Conservation (phyloP, 2,113 vertebrate genomes). For the Leptobrachium ailaonicum region DNA sequence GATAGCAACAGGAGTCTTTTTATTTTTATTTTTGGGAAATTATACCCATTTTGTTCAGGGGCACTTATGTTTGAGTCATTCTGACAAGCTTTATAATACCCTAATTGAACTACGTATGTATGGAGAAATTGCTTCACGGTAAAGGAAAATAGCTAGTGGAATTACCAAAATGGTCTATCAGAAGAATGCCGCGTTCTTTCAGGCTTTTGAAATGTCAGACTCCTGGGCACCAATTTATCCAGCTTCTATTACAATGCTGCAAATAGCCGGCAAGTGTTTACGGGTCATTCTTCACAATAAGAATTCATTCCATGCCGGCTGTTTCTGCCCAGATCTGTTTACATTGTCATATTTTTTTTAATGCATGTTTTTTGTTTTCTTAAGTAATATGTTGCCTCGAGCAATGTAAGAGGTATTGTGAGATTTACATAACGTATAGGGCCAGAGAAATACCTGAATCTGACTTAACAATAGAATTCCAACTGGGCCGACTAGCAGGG, state of each 20-base stretch:
- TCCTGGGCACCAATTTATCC: slow-evolving; percentile 72
- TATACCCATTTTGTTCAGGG: slow-evolving; percentile 63
- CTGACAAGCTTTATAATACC: slow-evolving; percentile 66
- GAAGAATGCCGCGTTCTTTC: slow-evolving; percentile 59
- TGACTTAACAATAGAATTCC: neutral
- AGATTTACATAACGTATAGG: neutral
- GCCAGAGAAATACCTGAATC: neutral
- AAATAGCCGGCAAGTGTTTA: slow-evolving; percentile 71
- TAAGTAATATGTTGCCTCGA: slow-evolving; percentile 58
- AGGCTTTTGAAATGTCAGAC: slow-evolving; percentile 69
- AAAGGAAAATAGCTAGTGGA: slow-evolving; percentile 63
- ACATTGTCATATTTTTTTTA: slow-evolving; percentile 62
- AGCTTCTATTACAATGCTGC: slow-evolving; percentile 68
- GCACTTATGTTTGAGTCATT: slow-evolving; percentile 66
- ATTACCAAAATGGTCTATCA: slow-evolving; percentile 64
- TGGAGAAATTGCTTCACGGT: slow-evolving; percentile 65
- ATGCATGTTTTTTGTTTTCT: slow-evolving; percentile 62
- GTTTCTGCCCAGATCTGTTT: slow-evolving; percentile 68
- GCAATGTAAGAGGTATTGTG: slow-evolving; percentile 41
- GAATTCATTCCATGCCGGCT: slow-evolving; percentile 67
- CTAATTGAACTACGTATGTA: slow-evolving; percentile 69
- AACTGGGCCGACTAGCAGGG: neutral
- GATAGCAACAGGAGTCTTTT: neutral
- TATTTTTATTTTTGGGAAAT: slow-evolving; percentile 60
- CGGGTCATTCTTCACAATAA: slow-evolving; percentile 73